phyloP scores from a whole-genome alignment of 2,113 vertebrate species.

The Apistogramma diplotaenia region DNA sequence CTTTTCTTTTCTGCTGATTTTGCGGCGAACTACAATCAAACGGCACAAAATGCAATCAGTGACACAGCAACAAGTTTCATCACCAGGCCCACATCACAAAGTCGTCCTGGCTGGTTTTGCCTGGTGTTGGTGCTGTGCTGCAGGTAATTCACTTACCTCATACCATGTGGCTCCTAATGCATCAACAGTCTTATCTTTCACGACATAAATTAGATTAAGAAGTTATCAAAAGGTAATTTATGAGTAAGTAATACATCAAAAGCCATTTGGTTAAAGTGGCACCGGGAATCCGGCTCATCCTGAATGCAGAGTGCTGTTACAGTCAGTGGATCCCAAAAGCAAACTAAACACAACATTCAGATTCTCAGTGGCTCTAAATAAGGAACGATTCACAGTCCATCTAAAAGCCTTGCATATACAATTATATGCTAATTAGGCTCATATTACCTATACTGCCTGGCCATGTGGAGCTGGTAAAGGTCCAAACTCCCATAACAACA shows the following conservation, averaged over 20 bases:
- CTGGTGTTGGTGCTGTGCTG: background rate
- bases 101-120: background rate
- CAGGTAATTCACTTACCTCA: slow-evolving; percentile 25
- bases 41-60: background rate
- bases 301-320: background rate
- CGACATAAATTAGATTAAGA: slow-evolving; percentile 19
- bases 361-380: background rate
- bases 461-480: too few relatives aligned
- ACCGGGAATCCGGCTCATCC: background rate
- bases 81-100: background rate
- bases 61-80: background rate
- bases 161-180: slow-evolving; percentile 33
- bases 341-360: background rate
- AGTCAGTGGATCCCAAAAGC: background rate
- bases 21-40: background rate
- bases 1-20: background rate
- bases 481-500: too few relatives aligned
- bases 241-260: slow-evolving; percentile 8
- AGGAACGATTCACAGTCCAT: background rate
- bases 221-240: slow-evolving; percentile 16
- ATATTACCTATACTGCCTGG: too few relatives aligned
- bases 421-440: background rate
- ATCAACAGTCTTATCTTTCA: slow-evolving; percentile 38
- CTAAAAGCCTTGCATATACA: background rate
- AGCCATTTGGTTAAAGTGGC: background rate